Percentiles rank a stretch among this genome's conserved stretches.
phyloP scores from a whole-genome alignment of 1,140 invertebrate genomes.

The Agrilus planipennis region DNA sequence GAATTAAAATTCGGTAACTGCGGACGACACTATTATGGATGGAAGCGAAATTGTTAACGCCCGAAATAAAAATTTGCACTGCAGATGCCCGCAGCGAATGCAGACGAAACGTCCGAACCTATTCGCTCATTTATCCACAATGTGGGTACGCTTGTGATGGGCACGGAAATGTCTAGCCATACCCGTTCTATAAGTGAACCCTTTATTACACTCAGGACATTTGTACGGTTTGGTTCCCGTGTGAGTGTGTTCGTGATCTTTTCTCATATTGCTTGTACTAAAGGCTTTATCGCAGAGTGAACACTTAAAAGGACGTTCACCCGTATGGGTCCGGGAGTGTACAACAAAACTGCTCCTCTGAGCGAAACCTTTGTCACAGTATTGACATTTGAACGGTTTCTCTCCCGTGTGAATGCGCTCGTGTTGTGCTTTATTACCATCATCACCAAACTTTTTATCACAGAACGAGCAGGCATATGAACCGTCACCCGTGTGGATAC shows the following conservation, averaged over 20 bases:
- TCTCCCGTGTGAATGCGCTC: slow-evolving; percentile 15
- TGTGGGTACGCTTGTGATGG: too few relatives aligned
- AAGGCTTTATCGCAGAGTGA: slow-evolving; percentile 5
- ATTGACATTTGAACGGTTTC: slow-evolving; percentile 17
- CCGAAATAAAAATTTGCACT: too few relatives aligned
- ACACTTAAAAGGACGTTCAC: slow-evolving; percentile 38
- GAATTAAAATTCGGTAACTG: too few relatives aligned
- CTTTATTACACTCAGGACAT: slow-evolving; percentile 53
- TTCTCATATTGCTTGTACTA: slow-evolving; percentile 45
- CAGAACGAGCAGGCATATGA: slow-evolving; percentile 4
- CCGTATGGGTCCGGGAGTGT: neutral
- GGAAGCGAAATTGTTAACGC: too few relatives aligned
- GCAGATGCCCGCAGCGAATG: too few relatives aligned
- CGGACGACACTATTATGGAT: too few relatives aligned
- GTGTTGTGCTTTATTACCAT: too few relatives aligned
- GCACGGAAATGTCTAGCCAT: slow-evolving; percentile 2
- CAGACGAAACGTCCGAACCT: too few relatives aligned
- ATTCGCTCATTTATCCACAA: too few relatives aligned
- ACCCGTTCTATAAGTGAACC: neutral
- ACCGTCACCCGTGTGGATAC: slow-evolving; percentile 1
- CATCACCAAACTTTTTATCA: slow-evolving; percentile 3
- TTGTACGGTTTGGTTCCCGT: slow-evolving; percentile 71
- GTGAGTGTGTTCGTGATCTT: slow-evolving; percentile 62
- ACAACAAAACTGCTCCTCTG: neutral
- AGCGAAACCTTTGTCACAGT: slow-evolving; percentile 9